Evolutionary conservation across 2,113 vertebrate genomes (phyloP).

Genomic region (Butastur rufipennis): DNA sequence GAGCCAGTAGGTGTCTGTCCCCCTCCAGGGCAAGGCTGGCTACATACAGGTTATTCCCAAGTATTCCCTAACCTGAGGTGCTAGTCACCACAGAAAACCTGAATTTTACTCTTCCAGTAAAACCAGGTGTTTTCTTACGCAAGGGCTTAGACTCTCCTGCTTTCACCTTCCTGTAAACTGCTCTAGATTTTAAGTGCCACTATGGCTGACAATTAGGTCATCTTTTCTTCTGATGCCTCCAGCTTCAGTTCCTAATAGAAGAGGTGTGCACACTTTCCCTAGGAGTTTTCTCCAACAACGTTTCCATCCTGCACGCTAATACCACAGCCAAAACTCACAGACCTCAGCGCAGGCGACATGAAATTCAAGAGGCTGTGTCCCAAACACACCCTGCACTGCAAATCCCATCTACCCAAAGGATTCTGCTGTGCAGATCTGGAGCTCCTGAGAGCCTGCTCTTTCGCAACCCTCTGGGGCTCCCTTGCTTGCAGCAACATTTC

Average conservation of each 20-base stretch:
- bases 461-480: neutral
- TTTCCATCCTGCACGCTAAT: neutral
- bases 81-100: neutral
- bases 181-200: neutral
- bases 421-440: neutral
- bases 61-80: neutral
- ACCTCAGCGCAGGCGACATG: rapidly evolving
- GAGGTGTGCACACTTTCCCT: neutral
- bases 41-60: neutral
- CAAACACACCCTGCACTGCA: neutral
- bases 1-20: neutral
- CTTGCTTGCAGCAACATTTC: neutral
- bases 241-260: neutral
- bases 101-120: neutral
- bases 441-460: neutral
- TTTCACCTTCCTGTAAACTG: neutral
- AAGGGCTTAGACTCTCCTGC: neutral
- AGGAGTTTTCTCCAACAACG: neutral
- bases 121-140: neutral
- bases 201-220: neutral
- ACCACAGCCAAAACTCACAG: neutral
- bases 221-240: neutral
- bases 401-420: neutral
- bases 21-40: neutral
- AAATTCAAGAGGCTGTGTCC: rapidly evolving